A percentile compares a stretch with the other conserved stretches of the same genome.
Evolutionary conservation across 2,797 vertebrate genomes (phyloP).

Genomic region (Kryptopterus vitreolus): DNA sequence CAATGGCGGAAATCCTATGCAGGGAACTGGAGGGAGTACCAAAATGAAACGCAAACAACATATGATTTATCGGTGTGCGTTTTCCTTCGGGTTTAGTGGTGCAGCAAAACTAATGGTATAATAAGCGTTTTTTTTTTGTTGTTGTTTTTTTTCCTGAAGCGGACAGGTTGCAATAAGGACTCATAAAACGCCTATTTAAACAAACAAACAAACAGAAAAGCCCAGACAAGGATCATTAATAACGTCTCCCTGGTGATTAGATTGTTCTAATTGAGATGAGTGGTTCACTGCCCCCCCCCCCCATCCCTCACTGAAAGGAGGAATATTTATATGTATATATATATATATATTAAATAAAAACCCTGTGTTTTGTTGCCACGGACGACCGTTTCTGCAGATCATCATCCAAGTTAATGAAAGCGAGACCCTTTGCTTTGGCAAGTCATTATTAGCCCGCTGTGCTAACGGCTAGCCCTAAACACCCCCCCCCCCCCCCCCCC

Average conservation of each 20-base stretch:
- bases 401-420: slow-evolving; percentile 60
- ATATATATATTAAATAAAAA: slow-evolving; percentile 48
- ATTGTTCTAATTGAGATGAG: slow-evolving; percentile 52
- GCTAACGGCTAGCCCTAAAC: slow-evolving; percentile 50
- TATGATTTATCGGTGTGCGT: slow-evolving; percentile 22
- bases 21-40: background rate
- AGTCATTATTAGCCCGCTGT: slow-evolving; percentile 64
- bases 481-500: slow-evolving; percentile 30
- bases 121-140: too few relatives aligned
- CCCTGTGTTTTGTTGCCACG: slow-evolving; percentile 53
- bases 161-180: slow-evolving; percentile 17
- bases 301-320: slow-evolving; percentile 38
- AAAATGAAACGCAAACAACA: slow-evolving; percentile 16
- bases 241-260: slow-evolving; percentile 39
- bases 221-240: slow-evolving; percentile 24
- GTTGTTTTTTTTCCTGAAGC: too few relatives aligned
- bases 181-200: slow-evolving; percentile 5
- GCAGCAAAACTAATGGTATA: too few relatives aligned
- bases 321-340: too few relatives aligned
- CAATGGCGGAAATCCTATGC: background rate
- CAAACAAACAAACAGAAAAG: background rate
- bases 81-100: slow-evolving; percentile 1
- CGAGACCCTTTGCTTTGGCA: slow-evolving; percentile 52
- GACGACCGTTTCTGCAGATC: slow-evolving; percentile 57
- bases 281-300: slow-evolving; percentile 35